Conservation (phyloP, 2,797 vertebrate species). For the Chaenodraco wilsoni region DNA sequence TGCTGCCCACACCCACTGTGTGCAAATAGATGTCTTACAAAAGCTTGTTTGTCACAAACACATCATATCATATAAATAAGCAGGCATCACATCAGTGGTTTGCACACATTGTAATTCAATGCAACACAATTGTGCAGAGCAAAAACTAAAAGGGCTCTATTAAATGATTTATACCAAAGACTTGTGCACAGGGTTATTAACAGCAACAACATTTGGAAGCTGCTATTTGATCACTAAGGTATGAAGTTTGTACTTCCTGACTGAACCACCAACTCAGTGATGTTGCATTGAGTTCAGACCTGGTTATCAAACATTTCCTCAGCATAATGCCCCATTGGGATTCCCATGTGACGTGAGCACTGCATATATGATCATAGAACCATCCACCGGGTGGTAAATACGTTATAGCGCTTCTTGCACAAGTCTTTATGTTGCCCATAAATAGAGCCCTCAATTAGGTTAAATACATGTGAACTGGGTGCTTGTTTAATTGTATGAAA, state of each 20-base stretch:
- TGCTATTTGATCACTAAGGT: background rate
- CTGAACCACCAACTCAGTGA: background rate
- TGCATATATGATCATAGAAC: background rate
- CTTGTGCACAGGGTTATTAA: background rate
- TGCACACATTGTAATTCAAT: slow-evolving; percentile 49
- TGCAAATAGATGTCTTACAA: slow-evolving; percentile 40
- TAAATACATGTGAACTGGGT: slow-evolving; percentile 21
- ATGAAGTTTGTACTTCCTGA: slow-evolving; percentile 21
- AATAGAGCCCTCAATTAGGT: slow-evolving; percentile 30
- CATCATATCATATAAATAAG: slow-evolving; percentile 47
- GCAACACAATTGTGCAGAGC: slow-evolving; percentile 53
- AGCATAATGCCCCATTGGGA: slow-evolving; percentile 3
- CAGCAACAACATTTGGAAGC: background rate
- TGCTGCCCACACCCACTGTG: slow-evolving; percentile 20
- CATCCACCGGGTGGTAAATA: background rate
- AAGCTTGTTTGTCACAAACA: slow-evolving; percentile 41
- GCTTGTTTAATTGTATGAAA: slow-evolving; percentile 4
- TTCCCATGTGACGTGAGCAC: background rate
- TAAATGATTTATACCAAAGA: slow-evolving; percentile 23
- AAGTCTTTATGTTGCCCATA: slow-evolving; percentile 19
- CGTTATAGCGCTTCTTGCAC: slow-evolving; percentile 17
- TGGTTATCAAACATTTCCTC: background rate
- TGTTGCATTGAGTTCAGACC: background rate
- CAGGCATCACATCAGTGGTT: slow-evolving; percentile 48
- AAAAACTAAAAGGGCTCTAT: slow-evolving; percentile 2